Percentiles rank a stretch among this genome's conserved stretches.
These are phyloP conservation scores for Lasioglossum pauxillum DNA, from an alignment of 2,888 invertebrate species.

Conservation along the genomic window DNA sequence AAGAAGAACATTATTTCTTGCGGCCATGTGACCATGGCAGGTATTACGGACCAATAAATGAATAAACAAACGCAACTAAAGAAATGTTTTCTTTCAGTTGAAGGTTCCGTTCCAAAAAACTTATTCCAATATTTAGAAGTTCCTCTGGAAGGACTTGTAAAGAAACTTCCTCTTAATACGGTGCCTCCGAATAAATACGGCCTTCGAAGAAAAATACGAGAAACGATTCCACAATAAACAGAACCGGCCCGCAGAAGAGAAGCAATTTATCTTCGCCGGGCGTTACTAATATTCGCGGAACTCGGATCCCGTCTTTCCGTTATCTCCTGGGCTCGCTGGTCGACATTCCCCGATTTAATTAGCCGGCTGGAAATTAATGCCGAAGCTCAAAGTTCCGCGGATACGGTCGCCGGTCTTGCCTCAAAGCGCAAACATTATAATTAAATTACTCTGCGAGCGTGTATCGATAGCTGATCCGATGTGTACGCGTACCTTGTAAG, in stretches of 20 bases:
- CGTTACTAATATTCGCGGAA: neutral
- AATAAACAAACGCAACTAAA: too few species aligned
- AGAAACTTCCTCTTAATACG: neutral
- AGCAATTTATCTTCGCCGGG: neutral
- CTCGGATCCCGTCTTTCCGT: neutral
- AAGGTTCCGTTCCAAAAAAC: too few species aligned
- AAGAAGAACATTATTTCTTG: too few species aligned
- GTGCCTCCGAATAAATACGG: neutral
- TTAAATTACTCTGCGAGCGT: neutral
- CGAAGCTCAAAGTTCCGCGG: neutral
- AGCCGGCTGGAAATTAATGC: neutral
- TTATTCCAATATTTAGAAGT: too few species aligned
- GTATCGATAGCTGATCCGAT: neutral
- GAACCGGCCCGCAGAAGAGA: neutral
- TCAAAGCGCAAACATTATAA: conserved; percentile 3
- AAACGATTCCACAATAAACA: neutral
- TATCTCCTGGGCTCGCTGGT: neutral
- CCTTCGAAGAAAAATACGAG: neutral
- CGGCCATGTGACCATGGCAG: too few species aligned
- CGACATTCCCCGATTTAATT: neutral
- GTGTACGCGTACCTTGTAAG: neutral
- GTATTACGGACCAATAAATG: too few species aligned
- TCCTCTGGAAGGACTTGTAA: too few species aligned
- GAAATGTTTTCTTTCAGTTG: too few species aligned
- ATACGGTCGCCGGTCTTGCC: neutral